Evolutionary conservation across 2,888 invertebrate species (phyloP), one percentile per base, ranked within the genome.

Genomic region (Punctoribates punctum): DNA sequence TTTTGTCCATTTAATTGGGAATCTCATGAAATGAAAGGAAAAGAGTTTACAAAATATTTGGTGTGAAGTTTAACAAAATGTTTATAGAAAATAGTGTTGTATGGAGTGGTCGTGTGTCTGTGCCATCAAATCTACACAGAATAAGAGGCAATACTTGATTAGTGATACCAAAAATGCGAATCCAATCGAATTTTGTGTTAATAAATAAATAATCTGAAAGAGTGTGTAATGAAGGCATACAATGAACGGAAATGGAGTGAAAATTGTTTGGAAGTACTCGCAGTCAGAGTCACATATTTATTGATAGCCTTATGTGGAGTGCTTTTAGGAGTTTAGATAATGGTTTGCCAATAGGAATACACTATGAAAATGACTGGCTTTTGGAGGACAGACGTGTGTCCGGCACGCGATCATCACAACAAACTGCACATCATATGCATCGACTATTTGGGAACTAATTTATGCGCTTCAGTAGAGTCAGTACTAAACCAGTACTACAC

Each of bases 341-440:
- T 23, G 27, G 25, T 65, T n/a, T 29, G 29, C 6, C 29, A 13
- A 65, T 15, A 29, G 25, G 27, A 23, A 60, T 20, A 25, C n/a
- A 8, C 11, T 29, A 5, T 27, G 65, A 65, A 65, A 65, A 65
- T 65, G 65, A 29, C 27, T 9, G 27, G 15, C 29, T n/a, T 11
- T 65, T 29, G 15, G 27, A 65, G 15, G 60, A 65, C 23, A 29
- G 65, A 65, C 65, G 34, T 34, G 34, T 34, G 65, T 65, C 65
- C 15, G 65, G 65, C 65, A 65, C 65, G 65, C 65, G 65, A 65
- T 65, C 65, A 65, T 65, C n/a, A n/a, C 65, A 65, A 65, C 29
- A 65, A 65, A 25, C 23, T 34, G 34, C 57, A 57, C 57, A 23
- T n/a, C 9, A 23, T 48, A 8, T 48, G 48, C 5, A 48, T 3